These are phyloP conservation scores for Malacosoma neustria DNA, from an alignment of 2,888 invertebrate species.

Conservation along the genomic window DNA sequence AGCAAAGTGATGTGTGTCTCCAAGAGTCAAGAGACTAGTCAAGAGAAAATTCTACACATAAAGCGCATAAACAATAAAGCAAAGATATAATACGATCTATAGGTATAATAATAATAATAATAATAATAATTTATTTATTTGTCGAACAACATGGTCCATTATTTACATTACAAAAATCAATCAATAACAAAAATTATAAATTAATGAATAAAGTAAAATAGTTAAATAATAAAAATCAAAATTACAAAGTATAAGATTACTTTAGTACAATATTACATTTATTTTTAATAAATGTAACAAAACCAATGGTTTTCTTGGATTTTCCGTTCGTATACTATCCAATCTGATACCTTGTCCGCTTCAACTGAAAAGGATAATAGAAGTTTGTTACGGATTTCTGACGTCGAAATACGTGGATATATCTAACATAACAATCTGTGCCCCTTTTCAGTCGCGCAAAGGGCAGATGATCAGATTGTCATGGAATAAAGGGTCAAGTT, in stretches of 20 bases:
- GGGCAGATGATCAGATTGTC: background rate
- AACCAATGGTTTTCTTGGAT: background rate
- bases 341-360: slow-evolving; percentile 26
- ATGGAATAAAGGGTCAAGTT: background rate
- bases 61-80: no score
- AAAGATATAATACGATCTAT: no score
- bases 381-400: slow-evolving; percentile 28
- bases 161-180: no score
- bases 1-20: no score
- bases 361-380: slow-evolving; percentile 28
- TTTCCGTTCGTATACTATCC: slow-evolving; percentile 3
- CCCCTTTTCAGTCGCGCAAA: background rate
- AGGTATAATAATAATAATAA: no score
- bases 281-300: background rate
- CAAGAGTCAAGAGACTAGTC: no score
- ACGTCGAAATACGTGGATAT: slow-evolving; percentile 27
- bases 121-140: no score
- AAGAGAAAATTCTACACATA: no score
- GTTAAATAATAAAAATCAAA: no score
- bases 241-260: background rate
- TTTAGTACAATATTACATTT: background rate
- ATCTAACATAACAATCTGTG: background rate
- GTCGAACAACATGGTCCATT: no score
- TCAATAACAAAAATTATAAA: no score
- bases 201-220: no score